phyloP scores from a whole-genome alignment of 2,888 invertebrate species.

The Thysanoteuthis rhombus region DNA sequence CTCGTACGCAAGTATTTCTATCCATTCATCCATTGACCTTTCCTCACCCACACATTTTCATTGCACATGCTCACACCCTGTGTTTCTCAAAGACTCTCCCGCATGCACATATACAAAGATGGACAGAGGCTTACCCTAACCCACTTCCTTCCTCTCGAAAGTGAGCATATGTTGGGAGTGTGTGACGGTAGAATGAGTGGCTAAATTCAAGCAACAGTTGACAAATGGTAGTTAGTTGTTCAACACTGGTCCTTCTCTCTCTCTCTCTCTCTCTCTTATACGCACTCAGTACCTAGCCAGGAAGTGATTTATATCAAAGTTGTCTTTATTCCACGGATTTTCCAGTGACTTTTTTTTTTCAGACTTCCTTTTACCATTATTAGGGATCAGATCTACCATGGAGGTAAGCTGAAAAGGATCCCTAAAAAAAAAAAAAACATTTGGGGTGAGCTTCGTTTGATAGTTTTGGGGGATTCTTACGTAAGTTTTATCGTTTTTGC shows the following conservation, averaged over 20 bases:
- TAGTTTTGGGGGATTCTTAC: not conserved
- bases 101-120: not conserved
- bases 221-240: not conserved
- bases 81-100: not conserved
- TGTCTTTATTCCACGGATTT: not conserved
- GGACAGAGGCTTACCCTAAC: not conserved
- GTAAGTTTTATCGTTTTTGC: not conserved
- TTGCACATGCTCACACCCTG: constrained; percentile 1
- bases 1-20: not conserved
- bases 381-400: not conserved
- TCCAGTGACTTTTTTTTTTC: not conserved
- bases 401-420: not conserved
- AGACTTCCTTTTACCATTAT: not conserved
- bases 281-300: too few species aligned
- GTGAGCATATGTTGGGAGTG: not conserved
- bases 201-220: constrained; percentile 12
- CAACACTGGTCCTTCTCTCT: not conserved
- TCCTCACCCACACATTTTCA: not conserved
- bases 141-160: not conserved
- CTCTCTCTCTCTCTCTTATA: not conserved
- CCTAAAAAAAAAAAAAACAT: not conserved
- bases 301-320: not conserved
- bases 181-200: not conserved
- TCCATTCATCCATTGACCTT: constrained; percentile 12
- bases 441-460: not conserved